These are phyloP conservation scores for Entomyzon cyanotis DNA, from an alignment of 2,113 vertebrate genomes.

Conservation along the genomic window DNA sequence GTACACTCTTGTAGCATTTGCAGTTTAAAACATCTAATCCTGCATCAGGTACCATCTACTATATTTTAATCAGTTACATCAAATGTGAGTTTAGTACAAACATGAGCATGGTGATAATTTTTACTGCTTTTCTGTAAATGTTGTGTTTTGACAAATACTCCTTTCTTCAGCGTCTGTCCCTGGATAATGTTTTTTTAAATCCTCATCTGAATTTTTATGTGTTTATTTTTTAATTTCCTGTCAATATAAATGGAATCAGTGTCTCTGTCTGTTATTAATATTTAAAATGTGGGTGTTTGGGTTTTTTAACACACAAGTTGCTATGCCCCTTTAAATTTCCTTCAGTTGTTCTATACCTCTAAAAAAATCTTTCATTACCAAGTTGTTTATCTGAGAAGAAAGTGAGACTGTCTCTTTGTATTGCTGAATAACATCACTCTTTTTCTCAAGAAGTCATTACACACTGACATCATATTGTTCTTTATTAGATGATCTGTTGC, in stretches of 20 bases:
- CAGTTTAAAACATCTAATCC: neutral
- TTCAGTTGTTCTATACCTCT: slow-evolving; percentile 25
- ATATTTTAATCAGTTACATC: neutral
- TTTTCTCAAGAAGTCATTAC: slow-evolving; percentile 60
- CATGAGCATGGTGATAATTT: neutral
- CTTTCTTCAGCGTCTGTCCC: neutral
- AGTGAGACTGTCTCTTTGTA: slow-evolving; percentile 68
- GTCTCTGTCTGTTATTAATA: slow-evolving; percentile 1
- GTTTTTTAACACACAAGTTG: neutral
- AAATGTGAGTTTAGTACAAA: neutral
- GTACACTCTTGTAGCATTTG: neutral
- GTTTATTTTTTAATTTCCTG: slow-evolving; percentile 44
- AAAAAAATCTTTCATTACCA: slow-evolving; percentile 60
- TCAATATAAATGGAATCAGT: neutral
- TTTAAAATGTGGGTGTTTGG: neutral
- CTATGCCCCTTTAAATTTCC: slow-evolving; percentile 40
- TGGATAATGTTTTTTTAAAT: neutral
- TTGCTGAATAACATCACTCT: slow-evolving; percentile 64
- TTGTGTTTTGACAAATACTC: neutral
- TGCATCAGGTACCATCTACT: neutral
- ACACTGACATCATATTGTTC: slow-evolving; percentile 65
- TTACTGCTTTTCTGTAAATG: slow-evolving; percentile 5
- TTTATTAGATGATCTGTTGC: slow-evolving; percentile 69
- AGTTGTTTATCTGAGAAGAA: slow-evolving; percentile 64
- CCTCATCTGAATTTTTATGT: slow-evolving; percentile 2